A percentile compares a stretch with the other conserved stretches of the same genome.
phyloP scores from a whole-genome alignment of 1,140 invertebrate genomes.

The Rhopalosiphum maidis region DNA sequence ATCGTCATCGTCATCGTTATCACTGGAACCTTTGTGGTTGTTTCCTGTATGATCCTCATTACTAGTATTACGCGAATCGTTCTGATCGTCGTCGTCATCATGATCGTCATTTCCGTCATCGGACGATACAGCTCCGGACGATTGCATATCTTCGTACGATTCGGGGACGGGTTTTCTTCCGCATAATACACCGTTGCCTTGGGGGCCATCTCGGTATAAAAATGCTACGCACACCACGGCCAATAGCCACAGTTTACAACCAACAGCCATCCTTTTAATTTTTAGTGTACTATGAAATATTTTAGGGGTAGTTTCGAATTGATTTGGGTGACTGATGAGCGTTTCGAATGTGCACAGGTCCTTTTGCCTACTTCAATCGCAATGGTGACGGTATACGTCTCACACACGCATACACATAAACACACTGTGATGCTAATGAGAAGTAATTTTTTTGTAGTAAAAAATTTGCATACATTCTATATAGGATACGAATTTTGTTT shows the following conservation, averaged over 20 bases:
- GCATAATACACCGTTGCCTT: background rate
- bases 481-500: background rate
- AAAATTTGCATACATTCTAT: constrained; percentile 2
- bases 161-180: background rate
- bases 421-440: background rate
- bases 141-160: background rate
- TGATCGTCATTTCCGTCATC: background rate
- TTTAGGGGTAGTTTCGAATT: background rate
- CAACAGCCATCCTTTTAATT: background rate
- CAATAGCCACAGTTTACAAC: background rate
- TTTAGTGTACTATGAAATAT: background rate
- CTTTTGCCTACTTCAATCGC: background rate
- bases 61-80: background rate
- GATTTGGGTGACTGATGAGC: background rate
- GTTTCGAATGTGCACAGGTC: background rate
- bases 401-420: background rate
- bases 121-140: background rate
- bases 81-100: too few relatives aligned
- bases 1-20: background rate
- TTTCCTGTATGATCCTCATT: background rate
- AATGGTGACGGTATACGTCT: background rate
- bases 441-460: background rate
- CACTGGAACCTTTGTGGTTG: too few relatives aligned
- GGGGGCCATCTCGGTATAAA: background rate
- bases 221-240: background rate